Base-by-base conservation (phyloP, 1,140 invertebrate genomes). In the Diorhabda elongata region DNA sequence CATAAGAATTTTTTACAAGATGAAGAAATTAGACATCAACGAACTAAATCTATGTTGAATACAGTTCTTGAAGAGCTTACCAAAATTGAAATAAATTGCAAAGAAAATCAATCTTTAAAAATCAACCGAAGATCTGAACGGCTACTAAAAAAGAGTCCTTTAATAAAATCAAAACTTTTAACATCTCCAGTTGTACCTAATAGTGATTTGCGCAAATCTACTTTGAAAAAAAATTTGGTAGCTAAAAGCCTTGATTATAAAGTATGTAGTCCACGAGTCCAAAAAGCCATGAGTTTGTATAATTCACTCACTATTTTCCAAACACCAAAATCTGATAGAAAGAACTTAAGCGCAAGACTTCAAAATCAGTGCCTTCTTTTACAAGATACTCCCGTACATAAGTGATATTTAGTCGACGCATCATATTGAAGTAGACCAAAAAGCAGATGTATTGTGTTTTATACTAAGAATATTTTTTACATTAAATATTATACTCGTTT, bases 361-460 rank as follows among this genome's bases (percentile, higher is more conserved):
- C 45, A 64, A 56, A 64, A 11, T 26, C 63, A 64, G 9, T 64
- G 45, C 26, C 47, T 56, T 3, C 44, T 64, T 11, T 45, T 64
- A 56, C 63, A 64, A 64, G 63, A 64, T 42, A 64, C 63, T 57
- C 63, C 63, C 5, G 47, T 64, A n/a, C 63, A 64, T 57, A 26
- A 26, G 26, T 26, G 26, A 26, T 26, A 26, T 26, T 26, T 26
- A 26, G 26, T 26, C 26, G 26, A 26, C 26, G 26, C 26, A 26
- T 26, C 26, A 26, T 26, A 26, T 26, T 26, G 26, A 26, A 26
- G 26, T 26, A 26, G 26, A 26, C 26, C 26, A 26, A 26, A 26
- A 26, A 26, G 26, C 26, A 26, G 26, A 26, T 26, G 26, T 26
- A 26, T 26, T 26, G 26, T 26, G 26, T 26, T 26, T 26, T 26